phyloP scores from a whole-genome alignment of 2,888 invertebrate genomes.

The Antitype chi region DNA sequence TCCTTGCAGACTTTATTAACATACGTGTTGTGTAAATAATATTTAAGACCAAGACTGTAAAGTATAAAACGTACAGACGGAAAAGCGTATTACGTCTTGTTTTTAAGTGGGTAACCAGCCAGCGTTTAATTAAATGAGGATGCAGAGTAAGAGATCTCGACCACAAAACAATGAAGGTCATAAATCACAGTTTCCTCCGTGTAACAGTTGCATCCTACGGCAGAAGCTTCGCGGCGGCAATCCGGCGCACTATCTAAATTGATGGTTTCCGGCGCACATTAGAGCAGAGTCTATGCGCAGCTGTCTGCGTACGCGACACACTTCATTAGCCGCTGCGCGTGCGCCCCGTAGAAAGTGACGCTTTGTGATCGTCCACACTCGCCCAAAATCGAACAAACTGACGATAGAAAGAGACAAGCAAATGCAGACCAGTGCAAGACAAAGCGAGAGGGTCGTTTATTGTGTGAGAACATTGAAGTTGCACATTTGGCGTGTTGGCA shows the following conservation, averaged over 20 bases:
- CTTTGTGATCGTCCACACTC: conserved; percentile 83
- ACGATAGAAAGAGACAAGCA: conserved; percentile 73
- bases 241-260: conserved; percentile 89
- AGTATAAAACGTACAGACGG: background rate
- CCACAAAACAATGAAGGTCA: conserved; percentile 88
- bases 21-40: conserved; percentile 29
- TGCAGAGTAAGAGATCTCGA: conserved; percentile 78
- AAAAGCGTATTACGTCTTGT: conserved; percentile 34
- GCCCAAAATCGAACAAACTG: conserved; percentile 84
- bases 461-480: conserved; percentile 68
- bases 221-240: conserved; percentile 86
- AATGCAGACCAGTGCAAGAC: conserved; percentile 52
- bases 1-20: conserved; percentile 63
- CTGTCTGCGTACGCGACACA: conserved; percentile 88
- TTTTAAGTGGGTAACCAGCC: conserved; percentile 70
- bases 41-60: conserved; percentile 1
- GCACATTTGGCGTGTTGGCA: conserved; percentile 76
- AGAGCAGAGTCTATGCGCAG: conserved; percentile 85
- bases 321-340: conserved; percentile 88
- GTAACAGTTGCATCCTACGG: conserved; percentile 88
- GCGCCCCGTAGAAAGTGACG: conserved; percentile 88
- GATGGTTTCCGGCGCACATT: conserved; percentile 90
- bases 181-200: conserved; percentile 89
- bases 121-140: conserved; percentile 79
- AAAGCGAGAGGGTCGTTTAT: conserved; percentile 70